Conservation (phyloP, 2,888 invertebrate species). For the Cosmia trapezina region DNA sequence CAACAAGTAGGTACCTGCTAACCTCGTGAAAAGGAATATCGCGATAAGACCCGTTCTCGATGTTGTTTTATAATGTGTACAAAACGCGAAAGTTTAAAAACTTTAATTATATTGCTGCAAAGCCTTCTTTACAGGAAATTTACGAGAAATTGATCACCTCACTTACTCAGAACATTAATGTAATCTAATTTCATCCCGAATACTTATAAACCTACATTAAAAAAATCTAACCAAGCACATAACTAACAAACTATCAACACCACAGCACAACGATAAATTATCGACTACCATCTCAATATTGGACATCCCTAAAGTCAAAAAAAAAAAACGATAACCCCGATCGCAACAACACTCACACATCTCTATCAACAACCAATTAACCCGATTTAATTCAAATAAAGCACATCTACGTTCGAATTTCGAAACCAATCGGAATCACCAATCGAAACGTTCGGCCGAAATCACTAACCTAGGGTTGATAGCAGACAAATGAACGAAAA, state of each 20-base stretch:
- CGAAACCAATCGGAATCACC: slow-evolving; percentile 58
- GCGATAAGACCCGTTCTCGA: too few species aligned
- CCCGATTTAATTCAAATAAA: slow-evolving; percentile 59
- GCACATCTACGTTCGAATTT: slow-evolving; percentile 38
- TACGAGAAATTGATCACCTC: not conserved
- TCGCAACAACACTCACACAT: slow-evolving; percentile 12
- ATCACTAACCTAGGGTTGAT: slow-evolving; percentile 51
- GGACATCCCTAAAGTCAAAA: slow-evolving; percentile 1
- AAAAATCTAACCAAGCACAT: not conserved
- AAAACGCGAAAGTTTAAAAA: too few species aligned
- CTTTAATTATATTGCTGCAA: not conserved
- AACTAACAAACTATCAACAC: not conserved
- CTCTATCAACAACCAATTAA: slow-evolving; percentile 45
- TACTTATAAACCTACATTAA: too few species aligned
- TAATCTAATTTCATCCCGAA: not conserved
- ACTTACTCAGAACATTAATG: not conserved
- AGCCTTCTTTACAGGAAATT: not conserved
- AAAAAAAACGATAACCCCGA: slow-evolving; percentile 13
- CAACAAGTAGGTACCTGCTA: too few species aligned
- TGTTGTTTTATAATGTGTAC: too few species aligned
- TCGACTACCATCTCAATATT: not conserved
- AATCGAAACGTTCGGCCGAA: slow-evolving; percentile 60
- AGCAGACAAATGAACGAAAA: slow-evolving; percentile 48
- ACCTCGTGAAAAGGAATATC: too few species aligned
- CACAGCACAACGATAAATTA: not conserved